Percentiles rank a stretch among this genome's conserved stretches.
phyloP scores from a whole-genome alignment of 1,140 invertebrate genomes.

The Zaprionus nigranus region DNA sequence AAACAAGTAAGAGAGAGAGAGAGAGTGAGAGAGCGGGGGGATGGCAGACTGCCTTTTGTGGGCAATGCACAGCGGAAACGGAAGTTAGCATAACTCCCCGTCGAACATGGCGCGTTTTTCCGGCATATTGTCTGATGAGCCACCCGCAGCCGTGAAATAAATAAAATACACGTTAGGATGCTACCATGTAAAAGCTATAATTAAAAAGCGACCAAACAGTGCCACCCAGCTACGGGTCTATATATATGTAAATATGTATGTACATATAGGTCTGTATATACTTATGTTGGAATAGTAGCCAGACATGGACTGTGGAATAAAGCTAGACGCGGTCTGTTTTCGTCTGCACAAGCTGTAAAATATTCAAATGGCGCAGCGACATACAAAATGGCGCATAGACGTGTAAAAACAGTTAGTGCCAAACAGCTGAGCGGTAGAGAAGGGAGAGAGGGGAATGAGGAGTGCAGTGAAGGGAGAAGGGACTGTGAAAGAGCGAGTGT shows the following conservation, averaged over 20 bases:
- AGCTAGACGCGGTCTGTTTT: slow-evolving; percentile 58
- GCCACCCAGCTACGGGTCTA: not conserved
- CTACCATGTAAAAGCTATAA: slow-evolving; percentile 79
- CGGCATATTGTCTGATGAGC: slow-evolving; percentile 78
- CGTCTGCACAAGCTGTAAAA: slow-evolving; percentile 53
- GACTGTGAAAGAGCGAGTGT: not conserved
- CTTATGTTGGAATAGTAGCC: not conserved
- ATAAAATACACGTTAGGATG: slow-evolving; percentile 80
- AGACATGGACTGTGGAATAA: slow-evolving; percentile 26
- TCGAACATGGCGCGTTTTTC: slow-evolving; percentile 73
- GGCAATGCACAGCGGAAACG: slow-evolving; percentile 41
- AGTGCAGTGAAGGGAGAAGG: not conserved
- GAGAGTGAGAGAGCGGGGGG: not conserved
- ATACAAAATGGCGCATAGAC: slow-evolving; percentile 78
- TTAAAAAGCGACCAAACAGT: slow-evolving; percentile 78
- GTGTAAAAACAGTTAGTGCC: slow-evolving; percentile 60
- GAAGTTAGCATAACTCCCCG: slow-evolving; percentile 64
- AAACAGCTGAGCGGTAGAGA: not conserved
- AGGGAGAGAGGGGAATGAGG: not conserved
- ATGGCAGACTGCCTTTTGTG: slow-evolving; percentile 18
- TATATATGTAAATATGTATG: not conserved
- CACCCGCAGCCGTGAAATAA: slow-evolving; percentile 78
- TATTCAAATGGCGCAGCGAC: slow-evolving; percentile 77
- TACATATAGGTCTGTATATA: not conserved
- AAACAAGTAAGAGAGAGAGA: not conserved